A percentile compares a stretch with the other conserved stretches of the same genome.
Conservation (phyloP, 2,888 invertebrate genomes). For the Dryococelus australis region DNA sequence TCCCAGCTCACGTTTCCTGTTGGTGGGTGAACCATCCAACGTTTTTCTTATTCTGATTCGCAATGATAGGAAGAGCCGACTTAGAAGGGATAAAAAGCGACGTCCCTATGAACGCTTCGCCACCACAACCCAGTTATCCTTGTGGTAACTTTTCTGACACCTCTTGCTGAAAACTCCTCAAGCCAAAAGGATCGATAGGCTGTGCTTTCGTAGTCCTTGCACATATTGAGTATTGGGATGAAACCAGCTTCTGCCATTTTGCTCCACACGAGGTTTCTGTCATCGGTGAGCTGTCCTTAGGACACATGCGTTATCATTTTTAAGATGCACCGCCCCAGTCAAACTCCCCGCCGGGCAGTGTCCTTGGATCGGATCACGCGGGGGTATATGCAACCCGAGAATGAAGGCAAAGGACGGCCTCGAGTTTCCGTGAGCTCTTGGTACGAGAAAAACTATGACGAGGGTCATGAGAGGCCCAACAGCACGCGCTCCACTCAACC, state of each 20-base stretch:
- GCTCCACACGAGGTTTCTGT: slow-evolving; percentile 76
- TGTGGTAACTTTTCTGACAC: slow-evolving; percentile 71
- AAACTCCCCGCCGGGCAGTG: slow-evolving; percentile 70
- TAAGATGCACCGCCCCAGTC: slow-evolving; percentile 73
- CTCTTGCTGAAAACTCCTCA: slow-evolving; percentile 66
- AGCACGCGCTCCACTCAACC: slow-evolving; percentile 19
- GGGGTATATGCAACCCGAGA: slow-evolving; percentile 50
- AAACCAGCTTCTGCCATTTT: slow-evolving; percentile 74
- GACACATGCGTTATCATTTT: slow-evolving; percentile 71
- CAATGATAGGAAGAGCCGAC: slow-evolving; percentile 62
- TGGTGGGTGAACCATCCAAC: neutral
- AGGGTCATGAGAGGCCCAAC: neutral
- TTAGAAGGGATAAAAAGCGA: slow-evolving; percentile 61
- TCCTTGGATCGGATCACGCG: slow-evolving; percentile 65
- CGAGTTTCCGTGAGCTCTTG: neutral
- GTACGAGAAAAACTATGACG: neutral
- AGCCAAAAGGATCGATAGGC: slow-evolving; percentile 52
- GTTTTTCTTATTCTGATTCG: slow-evolving; percentile 67
- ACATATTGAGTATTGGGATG: slow-evolving; percentile 67
- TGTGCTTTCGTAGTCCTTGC: slow-evolving; percentile 17
- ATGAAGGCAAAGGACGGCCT: neutral
- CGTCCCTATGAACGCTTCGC: slow-evolving; percentile 71
- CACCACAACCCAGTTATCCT: slow-evolving; percentile 72
- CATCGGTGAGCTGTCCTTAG: slow-evolving; percentile 70
- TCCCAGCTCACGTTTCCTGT: neutral